Conservation (phyloP, 2,113 vertebrate genomes). For the Pomatostomus ruficeps region DNA sequence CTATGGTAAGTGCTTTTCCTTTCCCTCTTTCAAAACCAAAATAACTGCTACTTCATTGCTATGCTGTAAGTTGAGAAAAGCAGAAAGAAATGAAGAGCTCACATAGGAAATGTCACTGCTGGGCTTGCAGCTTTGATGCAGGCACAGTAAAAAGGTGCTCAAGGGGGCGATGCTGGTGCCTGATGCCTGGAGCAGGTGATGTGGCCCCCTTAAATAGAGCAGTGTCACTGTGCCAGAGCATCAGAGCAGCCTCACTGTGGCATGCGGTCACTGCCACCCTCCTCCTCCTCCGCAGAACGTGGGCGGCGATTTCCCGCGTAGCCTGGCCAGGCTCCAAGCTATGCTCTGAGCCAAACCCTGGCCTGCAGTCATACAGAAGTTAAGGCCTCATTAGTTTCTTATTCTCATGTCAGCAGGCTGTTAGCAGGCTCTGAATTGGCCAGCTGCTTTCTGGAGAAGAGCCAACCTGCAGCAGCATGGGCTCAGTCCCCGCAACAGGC, state of each 20-base stretch:
- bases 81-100: neutral
- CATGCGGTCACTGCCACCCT: fast-evolving
- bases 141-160: neutral
- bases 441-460: neutral
- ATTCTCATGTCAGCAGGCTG: constrained; percentile 48
- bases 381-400: constrained; percentile 60
- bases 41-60: neutral
- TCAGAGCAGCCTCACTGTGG: neutral
- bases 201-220: fast-evolving
- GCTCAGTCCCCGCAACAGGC: neutral
- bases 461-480: neutral
- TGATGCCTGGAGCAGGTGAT: fast-evolving
- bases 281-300: neutral
- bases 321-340: constrained; percentile 23
- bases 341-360: neutral
- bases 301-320: neutral
- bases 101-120: neutral
- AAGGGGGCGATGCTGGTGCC: neutral
- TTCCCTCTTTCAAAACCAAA: neutral
- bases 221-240: neutral
- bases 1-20: neutral
- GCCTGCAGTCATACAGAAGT: constrained; percentile 36
- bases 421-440: constrained; percentile 44
- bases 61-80: neutral
- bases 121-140: neutral